phyloP scores from a whole-genome alignment of 2,113 vertebrate genomes.

The Hydropotes inermis region DNA sequence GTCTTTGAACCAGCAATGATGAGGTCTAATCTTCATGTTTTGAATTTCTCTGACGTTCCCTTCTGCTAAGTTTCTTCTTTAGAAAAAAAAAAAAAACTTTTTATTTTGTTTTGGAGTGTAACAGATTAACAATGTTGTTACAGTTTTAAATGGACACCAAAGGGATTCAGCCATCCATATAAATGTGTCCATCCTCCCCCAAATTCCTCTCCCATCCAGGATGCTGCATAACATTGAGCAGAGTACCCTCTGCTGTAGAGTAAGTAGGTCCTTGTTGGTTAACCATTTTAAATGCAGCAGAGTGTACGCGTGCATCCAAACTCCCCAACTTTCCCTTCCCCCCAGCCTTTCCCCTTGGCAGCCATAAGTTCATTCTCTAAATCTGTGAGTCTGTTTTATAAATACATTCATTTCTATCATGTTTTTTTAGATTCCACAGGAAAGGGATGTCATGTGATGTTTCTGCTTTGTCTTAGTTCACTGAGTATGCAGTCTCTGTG shows the following conservation, averaged over 20 bases:
- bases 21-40: background rate
- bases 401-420: background rate
- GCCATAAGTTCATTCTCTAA: background rate
- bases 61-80: background rate
- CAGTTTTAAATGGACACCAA: background rate
- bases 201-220: background rate
- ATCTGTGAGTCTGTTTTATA: background rate
- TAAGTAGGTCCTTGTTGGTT: background rate
- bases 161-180: background rate
- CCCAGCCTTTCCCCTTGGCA: background rate
- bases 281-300: background rate
- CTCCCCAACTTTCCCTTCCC: background rate
- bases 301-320: background rate
- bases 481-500: accelerated
- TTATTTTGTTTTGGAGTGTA: background rate
- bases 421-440: background rate
- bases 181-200: background rate
- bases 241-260: background rate
- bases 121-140: background rate
- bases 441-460: background rate
- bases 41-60: background rate
- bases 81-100: background rate
- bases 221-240: background rate
- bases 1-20: background rate
- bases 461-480: background rate